Conservation (phyloP, 2,113 vertebrate species). For the Dromaius novaehollandiae region DNA sequence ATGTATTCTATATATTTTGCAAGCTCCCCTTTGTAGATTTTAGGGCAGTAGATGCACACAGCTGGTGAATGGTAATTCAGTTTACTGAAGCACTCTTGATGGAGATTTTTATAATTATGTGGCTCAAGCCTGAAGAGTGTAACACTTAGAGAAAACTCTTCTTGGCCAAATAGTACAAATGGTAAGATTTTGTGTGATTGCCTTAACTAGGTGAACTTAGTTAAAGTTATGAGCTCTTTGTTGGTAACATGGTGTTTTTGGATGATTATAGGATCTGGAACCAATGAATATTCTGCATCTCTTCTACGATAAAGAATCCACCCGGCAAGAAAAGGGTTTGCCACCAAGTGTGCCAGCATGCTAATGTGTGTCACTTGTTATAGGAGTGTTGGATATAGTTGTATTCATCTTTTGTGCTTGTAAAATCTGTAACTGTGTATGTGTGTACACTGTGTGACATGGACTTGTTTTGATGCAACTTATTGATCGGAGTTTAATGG, state of each 20-base stretch:
- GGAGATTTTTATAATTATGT: background rate
- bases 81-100: background rate
- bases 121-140: background rate
- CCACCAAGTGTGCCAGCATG: conserved; percentile 71
- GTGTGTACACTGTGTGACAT: background rate
- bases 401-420: conserved; percentile 11
- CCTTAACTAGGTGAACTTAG: background rate
- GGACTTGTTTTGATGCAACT: conserved; percentile 73
- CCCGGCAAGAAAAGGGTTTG: conserved; percentile 75
- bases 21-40: background rate
- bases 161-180: background rate
- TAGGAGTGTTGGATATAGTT: background rate
- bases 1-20: background rate
- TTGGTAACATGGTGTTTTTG: conserved; percentile 63
- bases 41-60: background rate
- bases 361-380: conserved; percentile 40
- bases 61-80: background rate
- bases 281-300: conserved; percentile 64
- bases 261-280: conserved; percentile 77
- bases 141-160: background rate
- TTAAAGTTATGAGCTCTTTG: background rate
- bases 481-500: background rate
- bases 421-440: background rate
- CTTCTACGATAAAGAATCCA: conserved; percentile 67
- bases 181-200: background rate